These are phyloP conservation scores for Periplaneta americana DNA, from an alignment of 1,140 invertebrate genomes.

Conservation along the genomic window DNA sequence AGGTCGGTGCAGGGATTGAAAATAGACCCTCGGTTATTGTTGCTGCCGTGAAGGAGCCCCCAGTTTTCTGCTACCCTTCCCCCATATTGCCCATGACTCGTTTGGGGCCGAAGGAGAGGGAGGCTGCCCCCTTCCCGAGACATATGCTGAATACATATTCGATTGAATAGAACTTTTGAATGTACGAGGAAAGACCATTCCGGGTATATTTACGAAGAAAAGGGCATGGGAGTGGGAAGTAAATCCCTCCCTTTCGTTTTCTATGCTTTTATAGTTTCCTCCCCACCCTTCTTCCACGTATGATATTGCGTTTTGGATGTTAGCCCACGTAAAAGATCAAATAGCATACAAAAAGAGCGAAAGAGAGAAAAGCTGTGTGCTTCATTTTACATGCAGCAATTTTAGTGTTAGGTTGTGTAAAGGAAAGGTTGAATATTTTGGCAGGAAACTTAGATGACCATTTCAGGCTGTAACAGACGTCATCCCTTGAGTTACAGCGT, in stretches of 20 bases:
- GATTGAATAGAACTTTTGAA: not conserved
- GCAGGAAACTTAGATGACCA: not conserved
- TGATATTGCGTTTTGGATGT: not conserved
- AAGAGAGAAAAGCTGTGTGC: not conserved
- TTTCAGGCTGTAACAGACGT: not conserved
- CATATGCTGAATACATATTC: not conserved
- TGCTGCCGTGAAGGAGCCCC: not conserved
- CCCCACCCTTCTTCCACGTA: not conserved
- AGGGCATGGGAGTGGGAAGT: too few species aligned
- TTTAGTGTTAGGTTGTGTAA: not conserved
- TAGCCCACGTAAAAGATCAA: not conserved
- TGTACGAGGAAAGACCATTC: not conserved
- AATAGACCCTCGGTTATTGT: not conserved
- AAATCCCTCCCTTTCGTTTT: not conserved
- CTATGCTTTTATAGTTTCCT: not conserved
- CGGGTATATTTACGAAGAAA: not conserved
- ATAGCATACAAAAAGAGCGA: too few species aligned
- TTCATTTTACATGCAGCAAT: not conserved
- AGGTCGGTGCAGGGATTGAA: not conserved
- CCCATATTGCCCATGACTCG: not conserved
- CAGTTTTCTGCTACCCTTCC: not conserved
- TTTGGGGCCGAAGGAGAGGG: not conserved
- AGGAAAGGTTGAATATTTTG: not conserved
- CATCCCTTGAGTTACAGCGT: not conserved
- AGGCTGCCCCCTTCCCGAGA: not conserved